Evolutionary conservation across 92 coral and sea anemone genomes (phyloP), one percentile per base, ranked within the genome.

Genomic region (Phenganax marumi): DNA sequence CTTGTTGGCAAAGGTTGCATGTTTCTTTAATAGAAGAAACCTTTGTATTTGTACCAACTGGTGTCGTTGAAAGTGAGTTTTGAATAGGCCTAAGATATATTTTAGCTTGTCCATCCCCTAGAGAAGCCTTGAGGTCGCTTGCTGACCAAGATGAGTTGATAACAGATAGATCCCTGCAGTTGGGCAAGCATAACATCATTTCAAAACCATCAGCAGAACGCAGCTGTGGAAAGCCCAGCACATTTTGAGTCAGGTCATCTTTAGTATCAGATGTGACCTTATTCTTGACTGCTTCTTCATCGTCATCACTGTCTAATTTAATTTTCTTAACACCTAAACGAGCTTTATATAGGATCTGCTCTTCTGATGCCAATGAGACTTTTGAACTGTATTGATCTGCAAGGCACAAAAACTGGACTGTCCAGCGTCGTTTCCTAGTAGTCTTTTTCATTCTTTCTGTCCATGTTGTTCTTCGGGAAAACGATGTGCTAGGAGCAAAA

Each of bases 321-420:
- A 91, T 91, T 63, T 89, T 91, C 73, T 87, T 89, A 69, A 81
- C 19, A 10, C 90, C 92, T 68, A 87, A 76, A 0, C 91, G 92
- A 17, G 89, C 96, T 24, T 84, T 81, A 54, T 19, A 72, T 53
- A 87, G 85, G 5, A 76, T 69, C 80, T 91, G 92, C 80, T 87
- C 89, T 75, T 89, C 90, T 60, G 83, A 6, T 7, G 89, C 52
- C 11, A 86, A 21, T 3, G 95, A 91, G 12, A 86, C 86, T 13
- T 79, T 87, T 0, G 72, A 58, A 68, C 71, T 68, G 71, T 13
- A 82, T 11, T 79, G 33, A 71, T 77, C 89, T 5, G 91, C 91
- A 65, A 85, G 77, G 70, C 93, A 90, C 76, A 82, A 57, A 69
- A 88, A 88, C 66, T 89, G 89, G 47, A 68, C 72, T 5, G 88